Conservation (phyloP, 2,888 invertebrate genomes). For the Elaeidobius kamerunicus region DNA sequence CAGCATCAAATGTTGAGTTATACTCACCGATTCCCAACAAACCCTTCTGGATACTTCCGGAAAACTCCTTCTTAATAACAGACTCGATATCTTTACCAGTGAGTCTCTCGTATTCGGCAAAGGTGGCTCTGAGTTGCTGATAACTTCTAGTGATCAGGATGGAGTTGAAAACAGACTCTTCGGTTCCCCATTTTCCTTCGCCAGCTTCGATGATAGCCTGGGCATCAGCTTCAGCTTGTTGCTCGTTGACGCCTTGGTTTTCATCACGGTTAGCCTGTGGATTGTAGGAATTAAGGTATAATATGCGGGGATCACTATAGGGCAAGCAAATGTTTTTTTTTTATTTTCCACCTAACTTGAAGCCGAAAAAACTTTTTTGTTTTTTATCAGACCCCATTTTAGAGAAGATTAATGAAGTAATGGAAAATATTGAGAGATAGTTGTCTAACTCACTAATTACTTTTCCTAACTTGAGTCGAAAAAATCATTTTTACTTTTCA, state of each 20-base stretch:
- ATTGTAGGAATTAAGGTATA: no score
- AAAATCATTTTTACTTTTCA: no score
- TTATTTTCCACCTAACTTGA: background rate
- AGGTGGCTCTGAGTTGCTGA: conserved; percentile 81
- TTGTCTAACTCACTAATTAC: no score
- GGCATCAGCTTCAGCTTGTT: conserved; percentile 78
- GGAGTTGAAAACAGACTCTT: conserved; percentile 82
- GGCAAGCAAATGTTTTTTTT: no score
- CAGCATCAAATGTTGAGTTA: background rate
- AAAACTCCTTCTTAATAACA: conserved; percentile 84
- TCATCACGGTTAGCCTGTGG: conserved; percentile 79
- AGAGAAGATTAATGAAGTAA: no score
- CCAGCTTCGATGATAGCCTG: conserved; percentile 74
- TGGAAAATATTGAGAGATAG: no score
- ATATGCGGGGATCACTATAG: background rate
- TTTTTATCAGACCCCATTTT: no score
- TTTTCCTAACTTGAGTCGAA: no score
- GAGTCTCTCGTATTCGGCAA: conserved; percentile 79
- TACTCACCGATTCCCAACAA: conserved; percentile 80
- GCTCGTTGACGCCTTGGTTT: conserved; percentile 79
- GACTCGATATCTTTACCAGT: conserved; percentile 82
- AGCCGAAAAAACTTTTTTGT: no score
- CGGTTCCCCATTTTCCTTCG: conserved; percentile 86
- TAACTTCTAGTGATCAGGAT: conserved; percentile 85
- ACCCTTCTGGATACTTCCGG: conserved; percentile 82